Conservation (phyloP, 2,888 invertebrate genomes). For the Oscheius sp. region DNA sequence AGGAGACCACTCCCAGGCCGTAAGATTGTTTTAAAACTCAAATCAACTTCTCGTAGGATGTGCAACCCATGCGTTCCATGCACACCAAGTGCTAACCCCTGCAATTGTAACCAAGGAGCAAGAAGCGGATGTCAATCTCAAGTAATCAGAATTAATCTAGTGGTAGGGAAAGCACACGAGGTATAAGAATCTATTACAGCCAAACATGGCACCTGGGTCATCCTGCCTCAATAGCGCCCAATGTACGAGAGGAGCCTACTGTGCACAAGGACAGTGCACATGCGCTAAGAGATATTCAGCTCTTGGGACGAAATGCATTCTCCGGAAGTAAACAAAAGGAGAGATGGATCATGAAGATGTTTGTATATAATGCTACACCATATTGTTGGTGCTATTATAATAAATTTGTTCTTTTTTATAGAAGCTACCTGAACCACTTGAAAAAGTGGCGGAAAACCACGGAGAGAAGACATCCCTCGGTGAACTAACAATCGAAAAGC, state of each 20-base stretch:
- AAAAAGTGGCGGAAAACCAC: no score
- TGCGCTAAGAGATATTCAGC: constrained; percentile 53
- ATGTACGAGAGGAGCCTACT: constrained; percentile 45
- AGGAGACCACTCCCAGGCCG: constrained; percentile 19
- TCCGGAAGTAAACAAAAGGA: constrained; percentile 3
- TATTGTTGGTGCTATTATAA: constrained; percentile 3
- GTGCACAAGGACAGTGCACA: constrained; percentile 36
- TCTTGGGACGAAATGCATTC: constrained; percentile 53
- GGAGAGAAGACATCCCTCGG: no score
- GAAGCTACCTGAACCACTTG: no score
- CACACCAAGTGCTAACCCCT: background rate
- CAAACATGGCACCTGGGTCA: constrained; percentile 32
- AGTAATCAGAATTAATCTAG: constrained; percentile 50
- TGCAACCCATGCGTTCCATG: constrained; percentile 16
- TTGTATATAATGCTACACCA: background rate
- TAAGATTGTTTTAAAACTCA: background rate
- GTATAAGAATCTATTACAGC: background rate
- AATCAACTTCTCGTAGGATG: background rate
- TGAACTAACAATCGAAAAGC: no score
- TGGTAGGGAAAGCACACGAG: constrained; percentile 36
- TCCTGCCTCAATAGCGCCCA: constrained; percentile 41
- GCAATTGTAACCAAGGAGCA: background rate
- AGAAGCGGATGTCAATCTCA: constrained; percentile 34
- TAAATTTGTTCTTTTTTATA: constrained; percentile 14
- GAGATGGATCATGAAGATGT: background rate